phyloP scores from a whole-genome alignment of 2,113 vertebrate species.

The Colossoma macropomum region DNA sequence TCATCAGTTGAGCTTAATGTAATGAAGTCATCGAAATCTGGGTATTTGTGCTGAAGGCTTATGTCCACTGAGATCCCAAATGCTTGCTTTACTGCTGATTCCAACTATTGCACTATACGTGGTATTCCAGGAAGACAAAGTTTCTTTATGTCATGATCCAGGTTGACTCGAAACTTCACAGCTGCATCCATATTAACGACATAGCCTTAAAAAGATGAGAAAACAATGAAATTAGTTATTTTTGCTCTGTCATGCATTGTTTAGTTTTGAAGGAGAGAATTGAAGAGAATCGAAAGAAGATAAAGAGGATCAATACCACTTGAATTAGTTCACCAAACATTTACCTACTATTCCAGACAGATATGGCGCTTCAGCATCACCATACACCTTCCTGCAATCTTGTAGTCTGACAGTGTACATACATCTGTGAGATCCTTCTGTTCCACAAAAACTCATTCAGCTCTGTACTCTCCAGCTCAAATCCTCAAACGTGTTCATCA shows the following conservation, averaged over 20 bases:
- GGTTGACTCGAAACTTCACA: conserved; percentile 28
- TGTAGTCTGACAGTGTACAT: no score
- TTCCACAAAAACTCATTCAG: no score
- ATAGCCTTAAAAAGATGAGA: conserved; percentile 29
- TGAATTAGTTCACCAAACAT: no score
- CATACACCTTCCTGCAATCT: no score
- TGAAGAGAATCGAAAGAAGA: no score
- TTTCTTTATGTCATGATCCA: conserved; percentile 35
- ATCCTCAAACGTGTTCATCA: no score
- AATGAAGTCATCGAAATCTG: conserved; percentile 53
- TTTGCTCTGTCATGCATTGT: conserved; percentile 17
- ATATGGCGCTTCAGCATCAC: no score
- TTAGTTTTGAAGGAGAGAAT: no score
- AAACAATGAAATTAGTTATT: conserved; percentile 8
- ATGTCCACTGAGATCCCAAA: conserved; percentile 17
- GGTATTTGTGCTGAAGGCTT: conserved; percentile 48
- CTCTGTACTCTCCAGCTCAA: no score
- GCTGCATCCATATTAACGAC: conserved; percentile 30
- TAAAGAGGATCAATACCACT: no score
- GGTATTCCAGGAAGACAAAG: conserved; percentile 36
- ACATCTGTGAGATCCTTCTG: no score
- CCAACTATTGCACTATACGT: conserved; percentile 16
- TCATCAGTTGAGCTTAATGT: conserved; percentile 51
- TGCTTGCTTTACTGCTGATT: conserved; percentile 26
- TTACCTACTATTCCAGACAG: no score